Evolutionary conservation across 37 sponge, comb jelly and placozoan species (phyloP), one percentile per base, ranked within the genome.

Genomic region (Haliclona indistincta): DNA sequence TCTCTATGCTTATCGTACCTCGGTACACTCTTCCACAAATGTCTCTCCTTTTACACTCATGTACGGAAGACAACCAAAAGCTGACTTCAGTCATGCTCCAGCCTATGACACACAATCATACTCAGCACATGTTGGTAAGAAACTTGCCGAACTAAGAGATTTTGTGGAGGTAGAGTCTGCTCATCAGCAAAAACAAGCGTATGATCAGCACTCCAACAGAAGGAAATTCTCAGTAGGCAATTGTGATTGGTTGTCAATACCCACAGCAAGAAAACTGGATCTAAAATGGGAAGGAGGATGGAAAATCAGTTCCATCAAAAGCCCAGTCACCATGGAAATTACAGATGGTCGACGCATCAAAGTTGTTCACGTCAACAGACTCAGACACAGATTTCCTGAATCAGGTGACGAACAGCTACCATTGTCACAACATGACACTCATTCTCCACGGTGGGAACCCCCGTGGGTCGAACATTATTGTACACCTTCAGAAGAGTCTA

Each of bases 261-360:
- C 83, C 32, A 77, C 78, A 10, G 75, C 79, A 29, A 83, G 89
- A 23, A 88, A 78, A 56, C 75, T 88, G 29, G 89, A 82, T 28
- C 67, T 60, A 30, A 79, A 55, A 38, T 88, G 89, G 84, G 89
- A 88, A 34, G 84, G 84, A 55, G 71, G 71, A 51, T 86, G 87
- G 81, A n/a, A 26, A 8, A 63, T 77, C 56, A 56, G 43, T 2
- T 49, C 65, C 28, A 32, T 75, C 13, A 64, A 82, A 36, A 60
- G 74, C 15, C 82, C 65, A 37, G 28, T 60, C 13, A 54, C 58
- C 43, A 38, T 62, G 29, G 43, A n/a, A 30, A 81, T 81, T 52
- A 68, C 69, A 29, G 73, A 81, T 69, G 70, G 73, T 22, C 20
- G 56, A 33, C 56, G 74, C 32, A 73, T 35, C 17, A 75, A 62